Conservation (phyloP, 2,888 invertebrate species). For the Andrena marginata region DNA sequence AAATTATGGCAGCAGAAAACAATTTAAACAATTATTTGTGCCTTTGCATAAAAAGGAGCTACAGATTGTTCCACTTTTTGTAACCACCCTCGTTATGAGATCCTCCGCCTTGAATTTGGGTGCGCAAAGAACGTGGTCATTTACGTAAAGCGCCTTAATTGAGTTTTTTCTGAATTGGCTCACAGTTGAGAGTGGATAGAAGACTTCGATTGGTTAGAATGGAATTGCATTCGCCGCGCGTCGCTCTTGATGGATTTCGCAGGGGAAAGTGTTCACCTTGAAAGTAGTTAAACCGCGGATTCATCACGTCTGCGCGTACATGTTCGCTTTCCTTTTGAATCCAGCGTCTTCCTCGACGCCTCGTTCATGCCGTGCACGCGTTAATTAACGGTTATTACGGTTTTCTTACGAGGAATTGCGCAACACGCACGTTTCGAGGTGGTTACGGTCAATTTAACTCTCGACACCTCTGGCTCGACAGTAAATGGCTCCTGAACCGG, state of each 20-base stretch:
- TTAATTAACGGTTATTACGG: conserved; percentile 23
- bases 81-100: no score
- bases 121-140: no score
- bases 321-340: conserved; percentile 41
- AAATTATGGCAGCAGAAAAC: no score
- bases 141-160: not conserved
- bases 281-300: conserved; percentile 41
- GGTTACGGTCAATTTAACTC: conserved; percentile 5
- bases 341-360: not conserved
- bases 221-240: not conserved
- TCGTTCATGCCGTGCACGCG: not conserved
- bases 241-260: conserved; percentile 25
- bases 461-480: not conserved
- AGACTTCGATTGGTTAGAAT: not conserved
- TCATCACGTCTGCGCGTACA: conserved; percentile 5
- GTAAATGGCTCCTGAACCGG: not conserved
- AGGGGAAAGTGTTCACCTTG: conserved; percentile 58
- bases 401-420: conserved; percentile 12
- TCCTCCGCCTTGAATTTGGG: no score
- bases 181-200: not conserved
- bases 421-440: not conserved
- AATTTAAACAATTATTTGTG: no score
- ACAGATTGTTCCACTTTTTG: no score
- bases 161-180: not conserved
- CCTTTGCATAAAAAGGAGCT: no score